phyloP scores from a whole-genome alignment of 2,888 invertebrate species.

The Rosalia funebris region DNA sequence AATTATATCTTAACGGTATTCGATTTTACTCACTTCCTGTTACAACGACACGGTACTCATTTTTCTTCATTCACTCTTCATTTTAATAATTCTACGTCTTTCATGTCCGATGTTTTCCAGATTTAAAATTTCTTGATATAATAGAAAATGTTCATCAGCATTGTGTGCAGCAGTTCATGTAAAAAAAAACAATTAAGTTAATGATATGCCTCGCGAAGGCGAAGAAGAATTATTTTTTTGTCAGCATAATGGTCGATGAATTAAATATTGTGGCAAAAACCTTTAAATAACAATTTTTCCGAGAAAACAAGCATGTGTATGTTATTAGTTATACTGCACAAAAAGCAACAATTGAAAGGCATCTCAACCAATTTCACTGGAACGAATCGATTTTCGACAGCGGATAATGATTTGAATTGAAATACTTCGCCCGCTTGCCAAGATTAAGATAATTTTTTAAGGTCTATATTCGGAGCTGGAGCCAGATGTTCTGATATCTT shows the following conservation, averaged over 20 bases:
- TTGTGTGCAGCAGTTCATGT: too few relatives aligned
- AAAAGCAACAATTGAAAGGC: not conserved
- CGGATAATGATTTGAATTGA: not conserved
- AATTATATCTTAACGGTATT: too few relatives aligned
- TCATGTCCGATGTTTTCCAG: too few relatives aligned
- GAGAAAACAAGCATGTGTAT: not conserved
- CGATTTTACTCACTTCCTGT: too few relatives aligned
- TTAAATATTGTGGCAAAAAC: not conserved
- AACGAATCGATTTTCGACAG: slow-evolving; percentile 1
- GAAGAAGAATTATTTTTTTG: not conserved
- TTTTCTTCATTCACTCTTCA: too few relatives aligned
- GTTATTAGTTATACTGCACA: not conserved
- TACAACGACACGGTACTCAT: too few relatives aligned
- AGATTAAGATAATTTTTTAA: not conserved
- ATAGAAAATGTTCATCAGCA: too few relatives aligned
- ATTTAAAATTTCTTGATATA: too few relatives aligned
- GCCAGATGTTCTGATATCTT: not conserved
- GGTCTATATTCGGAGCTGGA: not conserved
- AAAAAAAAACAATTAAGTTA: not conserved
- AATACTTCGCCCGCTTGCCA: not conserved
- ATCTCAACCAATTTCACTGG: slow-evolving; percentile 1
- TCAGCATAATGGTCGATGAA: not conserved
- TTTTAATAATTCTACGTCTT: too few relatives aligned
- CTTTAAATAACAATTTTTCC: not conserved
- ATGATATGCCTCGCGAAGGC: not conserved